Evolutionary conservation across 2,888 invertebrate species (phyloP), one percentile per base, ranked within the genome.

Genomic region (Parasteatoda lunata): DNA sequence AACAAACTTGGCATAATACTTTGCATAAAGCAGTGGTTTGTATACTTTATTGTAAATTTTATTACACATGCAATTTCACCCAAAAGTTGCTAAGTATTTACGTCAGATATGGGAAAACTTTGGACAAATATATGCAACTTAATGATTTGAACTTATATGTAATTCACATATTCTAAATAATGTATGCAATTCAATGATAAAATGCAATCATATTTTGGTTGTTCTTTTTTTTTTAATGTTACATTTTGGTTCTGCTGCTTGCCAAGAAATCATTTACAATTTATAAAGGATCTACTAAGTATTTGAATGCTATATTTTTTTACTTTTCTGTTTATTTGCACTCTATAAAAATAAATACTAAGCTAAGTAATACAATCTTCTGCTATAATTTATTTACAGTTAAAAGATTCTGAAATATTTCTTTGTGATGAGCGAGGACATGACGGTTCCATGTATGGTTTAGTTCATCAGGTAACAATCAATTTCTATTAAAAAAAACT

Each of bases 1-100:
- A 95, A 77, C 94, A 94, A 90, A 95, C 95, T 0, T 96, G 96
- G 96, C 95, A 94, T 91, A 93, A 94, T 13, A 94, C 92, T 59
- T 90, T 93, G 1, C 90, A 91, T 68, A 92, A 93, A 90, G 92
- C 92, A 48, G 90, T 94, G 90, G 94, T 94, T 91, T 52, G 73
- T 69, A 7, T 54, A 73, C 73, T 13, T 51, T 15, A 13, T 49
- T 54, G 4, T 80, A 48, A 65, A 8, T 68, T 13, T 75, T 45
- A 11, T 54, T 75, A 75, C 13, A 48, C 30, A 7, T 45, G 30
- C n/a, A 13, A 13, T 13, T 59, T 54, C 7, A 9, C n/a, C 0
- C n/a, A n/a, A 13, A 7, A 59, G 59, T 59, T 59, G n/a, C 7
- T 13, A 59, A 59, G 0, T 59, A 13, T 59, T 59, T 59, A 59